Evolutionary conservation across 1,140 invertebrate species (phyloP), one percentile per base, ranked within the genome.

Genomic region (Pinna nobilis): DNA sequence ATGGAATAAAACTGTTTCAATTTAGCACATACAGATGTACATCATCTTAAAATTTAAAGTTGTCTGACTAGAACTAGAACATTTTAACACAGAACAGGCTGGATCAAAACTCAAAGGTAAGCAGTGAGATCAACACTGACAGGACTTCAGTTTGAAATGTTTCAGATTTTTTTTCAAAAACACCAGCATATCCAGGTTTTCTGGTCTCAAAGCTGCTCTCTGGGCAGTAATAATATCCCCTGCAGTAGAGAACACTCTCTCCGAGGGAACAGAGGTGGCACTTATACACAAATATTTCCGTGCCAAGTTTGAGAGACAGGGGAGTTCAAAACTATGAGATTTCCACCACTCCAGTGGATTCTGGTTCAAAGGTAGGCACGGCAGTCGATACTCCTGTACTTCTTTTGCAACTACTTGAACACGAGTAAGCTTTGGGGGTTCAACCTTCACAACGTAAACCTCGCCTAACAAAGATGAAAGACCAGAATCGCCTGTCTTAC

Each of bases 231-330:
- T 23, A 41, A 63, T 76, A 32, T 71, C 63, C n/a, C 69, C 64
- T 44, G 74, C 69, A 18, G 57, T 61, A 41, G 47, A 64, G 35
- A 76, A 76, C 20, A 76, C 64, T 35, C 55, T 53, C 37, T 76
- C 74, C 44, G 68, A 60, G 30, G 69, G 68, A 1, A 66, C 63
- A 15, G 59, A 53, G 39, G 70, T 71, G 18, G 47, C 59, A 28
- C 59, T 47, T 25, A 64, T 65, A 23, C 70, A 49, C 30, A 71
- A 37, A 28, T 55, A 53, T 1, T 44, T 20, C 32, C 65, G 64
- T 3, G 61, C 60, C 23, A 72, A 23, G 5, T 32, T 44, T 6
- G 55, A 28, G 5, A 72, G 41, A 18, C 28, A 2, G n/a, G 55
- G 65, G 23, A 35, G 63, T 2, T 20, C 35, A 9, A 23, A 13